Conservation (phyloP, 2,888 invertebrate genomes). For the Maniola hyperantus region DNA sequence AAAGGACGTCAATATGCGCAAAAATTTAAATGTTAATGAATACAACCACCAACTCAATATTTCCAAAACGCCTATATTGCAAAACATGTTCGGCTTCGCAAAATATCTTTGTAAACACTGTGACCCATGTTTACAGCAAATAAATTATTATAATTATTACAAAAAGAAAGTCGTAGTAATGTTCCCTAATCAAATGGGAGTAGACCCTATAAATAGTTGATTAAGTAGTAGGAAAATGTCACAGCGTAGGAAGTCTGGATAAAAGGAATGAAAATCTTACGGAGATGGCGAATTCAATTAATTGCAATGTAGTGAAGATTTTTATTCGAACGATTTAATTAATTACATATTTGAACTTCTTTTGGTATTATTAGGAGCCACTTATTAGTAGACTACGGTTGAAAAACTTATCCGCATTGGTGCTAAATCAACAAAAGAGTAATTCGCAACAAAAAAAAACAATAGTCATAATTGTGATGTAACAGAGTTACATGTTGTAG, state of each 20-base stretch:
- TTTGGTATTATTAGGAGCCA: too few relatives aligned
- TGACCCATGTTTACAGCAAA: too few relatives aligned
- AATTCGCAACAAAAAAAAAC: neutral
- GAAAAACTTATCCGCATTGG: neutral
- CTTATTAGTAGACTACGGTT: too few relatives aligned
- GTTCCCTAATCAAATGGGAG: neutral
- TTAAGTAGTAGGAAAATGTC: slow-evolving; percentile 4
- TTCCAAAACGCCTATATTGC: too few relatives aligned
- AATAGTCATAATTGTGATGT: neutral
- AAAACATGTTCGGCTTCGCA: too few relatives aligned
- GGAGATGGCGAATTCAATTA: neutral
- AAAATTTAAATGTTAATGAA: too few relatives aligned
- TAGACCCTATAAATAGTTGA: neutral
- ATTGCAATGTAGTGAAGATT: neutral
- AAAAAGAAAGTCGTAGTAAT: too few relatives aligned
- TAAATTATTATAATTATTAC: too few relatives aligned
- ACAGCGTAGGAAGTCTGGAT: neutral
- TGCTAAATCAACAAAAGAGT: neutral
- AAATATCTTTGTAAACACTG: too few relatives aligned
- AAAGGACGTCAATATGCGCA: too few relatives aligned
- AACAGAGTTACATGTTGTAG: neutral
- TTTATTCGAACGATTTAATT: neutral
- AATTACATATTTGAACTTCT: neutral
- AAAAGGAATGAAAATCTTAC: slow-evolving; percentile 5
- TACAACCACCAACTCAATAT: too few relatives aligned